These are phyloP conservation scores for Pardalotus punctatus DNA, from an alignment of 2,113 vertebrate species.

Conservation along the genomic window DNA sequence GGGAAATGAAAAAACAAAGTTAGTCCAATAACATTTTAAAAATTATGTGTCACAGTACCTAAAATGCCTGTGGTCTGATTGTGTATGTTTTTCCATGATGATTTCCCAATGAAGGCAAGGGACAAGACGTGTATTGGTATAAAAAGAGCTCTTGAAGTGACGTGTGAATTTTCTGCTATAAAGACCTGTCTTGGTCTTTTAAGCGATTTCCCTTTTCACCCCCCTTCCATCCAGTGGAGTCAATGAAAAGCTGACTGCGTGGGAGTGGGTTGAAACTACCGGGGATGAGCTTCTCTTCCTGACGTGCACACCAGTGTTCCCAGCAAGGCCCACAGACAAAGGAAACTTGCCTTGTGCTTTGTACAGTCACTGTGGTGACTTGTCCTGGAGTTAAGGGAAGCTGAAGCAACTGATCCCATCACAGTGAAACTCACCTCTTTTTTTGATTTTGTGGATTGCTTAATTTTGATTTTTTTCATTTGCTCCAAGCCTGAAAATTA, in stretches of 20 bases:
- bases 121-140: background rate
- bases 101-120: background rate
- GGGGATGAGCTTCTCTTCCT: rapidly evolving
- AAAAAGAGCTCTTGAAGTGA: background rate
- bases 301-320: background rate
- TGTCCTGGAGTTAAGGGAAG: background rate
- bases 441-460: background rate
- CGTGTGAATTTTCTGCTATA: background rate
- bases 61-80: background rate
- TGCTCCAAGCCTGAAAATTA: background rate
- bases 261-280: background rate
- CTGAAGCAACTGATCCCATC: background rate
- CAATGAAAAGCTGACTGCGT: background rate
- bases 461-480: background rate
- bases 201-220: background rate
- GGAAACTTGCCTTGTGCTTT: background rate
- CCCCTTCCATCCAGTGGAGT: background rate
- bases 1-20: background rate
- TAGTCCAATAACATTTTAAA: background rate
- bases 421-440: background rate
- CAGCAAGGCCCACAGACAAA: background rate
- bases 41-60: background rate
- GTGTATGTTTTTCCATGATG: background rate
- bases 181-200: background rate
- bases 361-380: background rate